phyloP scores from a whole-genome alignment of 2,113 vertebrate species.

The Sinocyclocheilus grahami region DNA sequence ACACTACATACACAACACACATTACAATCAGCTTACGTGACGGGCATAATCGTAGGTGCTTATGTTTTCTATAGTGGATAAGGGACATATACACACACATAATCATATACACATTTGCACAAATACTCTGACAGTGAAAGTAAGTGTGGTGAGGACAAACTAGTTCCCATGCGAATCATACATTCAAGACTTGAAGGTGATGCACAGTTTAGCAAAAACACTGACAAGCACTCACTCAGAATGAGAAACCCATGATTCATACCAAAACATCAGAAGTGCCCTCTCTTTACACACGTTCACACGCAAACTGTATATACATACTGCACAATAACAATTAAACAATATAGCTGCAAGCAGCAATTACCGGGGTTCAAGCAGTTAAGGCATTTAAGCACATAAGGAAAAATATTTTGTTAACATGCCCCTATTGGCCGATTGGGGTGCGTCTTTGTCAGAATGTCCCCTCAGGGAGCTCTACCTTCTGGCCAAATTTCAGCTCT shows the following conservation, averaged over 20 bases:
- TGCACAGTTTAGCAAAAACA: neutral
- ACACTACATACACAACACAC: neutral
- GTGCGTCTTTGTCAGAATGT: too few relatives aligned
- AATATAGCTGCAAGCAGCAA: too few relatives aligned
- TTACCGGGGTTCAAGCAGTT: too few relatives aligned
- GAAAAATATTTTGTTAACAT: too few relatives aligned
- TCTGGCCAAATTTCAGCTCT: too few relatives aligned
- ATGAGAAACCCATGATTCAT: constrained; percentile 10
- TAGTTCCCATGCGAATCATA: neutral
- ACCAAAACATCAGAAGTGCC: neutral
- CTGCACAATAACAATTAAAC: neutral
- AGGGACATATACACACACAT: neutral
- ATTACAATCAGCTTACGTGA: neutral
- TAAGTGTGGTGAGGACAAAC: neutral
- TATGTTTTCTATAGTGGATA: neutral
- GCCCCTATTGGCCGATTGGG: too few relatives aligned
- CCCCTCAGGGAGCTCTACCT: too few relatives aligned
- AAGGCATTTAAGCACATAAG: too few relatives aligned
- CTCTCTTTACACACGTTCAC: neutral
- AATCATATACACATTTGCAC: neutral
- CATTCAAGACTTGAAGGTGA: neutral
- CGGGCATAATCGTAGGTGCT: neutral
- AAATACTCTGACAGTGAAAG: neutral
- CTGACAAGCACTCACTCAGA: neutral
- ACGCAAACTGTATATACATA: too few relatives aligned